Base-by-base conservation (phyloP, 2,888 invertebrate genomes). In the Tinea pellionella region DNA sequence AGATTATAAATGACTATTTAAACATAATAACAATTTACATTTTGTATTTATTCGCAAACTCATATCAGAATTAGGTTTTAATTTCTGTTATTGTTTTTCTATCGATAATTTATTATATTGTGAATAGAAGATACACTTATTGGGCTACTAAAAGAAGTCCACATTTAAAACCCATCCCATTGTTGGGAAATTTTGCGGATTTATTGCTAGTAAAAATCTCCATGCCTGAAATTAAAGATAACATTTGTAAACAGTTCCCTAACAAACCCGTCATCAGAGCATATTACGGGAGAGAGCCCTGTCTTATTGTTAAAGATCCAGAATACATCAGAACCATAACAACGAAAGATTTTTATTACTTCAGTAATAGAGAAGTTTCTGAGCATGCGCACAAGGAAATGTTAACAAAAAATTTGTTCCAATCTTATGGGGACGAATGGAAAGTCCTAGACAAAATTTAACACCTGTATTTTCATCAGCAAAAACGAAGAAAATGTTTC, bases 271-370 rank as follows among this genome's bases (percentile, higher is more conserved):
- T 65, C 32, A 61, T 68, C 12, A 67, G 68, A 1, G 63, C 63
- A 4, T 67, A 63, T 60, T 65, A 61, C 19, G 67, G 68, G 6
- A 65, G 65, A 1, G 65, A 67, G 43, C 67, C 68, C 2, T 63
- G 62, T 3, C 62, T 68, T 2, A 56, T 68, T n/a, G 64, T 67
- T 7, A 60, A 64, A 55, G 67, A 67, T 53, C 65, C 67, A 1
- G 64, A 66, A 16, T 11, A 66, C 1, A 58, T 66, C 13, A 68
- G 64, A 55, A 56, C 64, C 0, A 61, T 68, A 24, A 62, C 62
- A 9, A 63, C 65, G 0, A 67, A 67, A 37, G 68, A 69, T 55
- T 69, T 65, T 47, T 65, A 66, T 55, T 65, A 65, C 60, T 69
- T 67, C 61, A 64, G 63, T 60, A 64, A 64, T 19, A 63, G 67